Conservation (phyloP, 2,113 vertebrate species). For the Trogon melanurus region DNA sequence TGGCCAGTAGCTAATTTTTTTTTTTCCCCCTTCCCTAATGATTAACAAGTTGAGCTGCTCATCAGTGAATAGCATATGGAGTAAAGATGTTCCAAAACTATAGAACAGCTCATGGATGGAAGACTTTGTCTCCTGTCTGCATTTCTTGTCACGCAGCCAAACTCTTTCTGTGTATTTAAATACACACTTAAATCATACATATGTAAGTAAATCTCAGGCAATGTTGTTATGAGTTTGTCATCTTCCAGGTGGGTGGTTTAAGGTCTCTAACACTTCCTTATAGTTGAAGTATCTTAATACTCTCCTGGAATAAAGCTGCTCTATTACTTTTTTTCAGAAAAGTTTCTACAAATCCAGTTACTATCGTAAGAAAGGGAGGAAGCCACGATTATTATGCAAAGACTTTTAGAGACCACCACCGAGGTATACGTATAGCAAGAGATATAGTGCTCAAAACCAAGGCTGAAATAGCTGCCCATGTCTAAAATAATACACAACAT, state of each 20-base stretch:
- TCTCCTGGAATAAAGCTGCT: not conserved
- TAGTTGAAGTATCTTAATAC: not conserved
- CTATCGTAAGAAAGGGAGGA: not conserved
- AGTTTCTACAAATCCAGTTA: not conserved
- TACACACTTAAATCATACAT: not conserved
- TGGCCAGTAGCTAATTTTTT: not conserved
- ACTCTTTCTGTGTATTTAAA: not conserved
- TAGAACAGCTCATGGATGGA: not conserved
- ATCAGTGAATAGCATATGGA: not conserved
- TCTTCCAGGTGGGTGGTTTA: not conserved
- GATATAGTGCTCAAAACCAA: not conserved
- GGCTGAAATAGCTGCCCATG: not conserved
- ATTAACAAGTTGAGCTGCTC: not conserved
- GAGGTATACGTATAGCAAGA: accelerated
- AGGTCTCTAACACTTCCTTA: not conserved
- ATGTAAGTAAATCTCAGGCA: not conserved
- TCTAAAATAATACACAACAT: not conserved
- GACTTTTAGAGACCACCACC: not conserved
- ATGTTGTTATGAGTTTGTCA: not conserved
- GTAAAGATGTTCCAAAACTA: not conserved
- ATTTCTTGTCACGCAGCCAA: not conserved
- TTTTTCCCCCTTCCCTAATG: not conserved
- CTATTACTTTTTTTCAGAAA: not conserved
- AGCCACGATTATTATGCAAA: not conserved
- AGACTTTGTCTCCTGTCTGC: not conserved